Conservation (phyloP, 92 coral and sea anemone genomes). For the Paramuricea clavata region DNA sequence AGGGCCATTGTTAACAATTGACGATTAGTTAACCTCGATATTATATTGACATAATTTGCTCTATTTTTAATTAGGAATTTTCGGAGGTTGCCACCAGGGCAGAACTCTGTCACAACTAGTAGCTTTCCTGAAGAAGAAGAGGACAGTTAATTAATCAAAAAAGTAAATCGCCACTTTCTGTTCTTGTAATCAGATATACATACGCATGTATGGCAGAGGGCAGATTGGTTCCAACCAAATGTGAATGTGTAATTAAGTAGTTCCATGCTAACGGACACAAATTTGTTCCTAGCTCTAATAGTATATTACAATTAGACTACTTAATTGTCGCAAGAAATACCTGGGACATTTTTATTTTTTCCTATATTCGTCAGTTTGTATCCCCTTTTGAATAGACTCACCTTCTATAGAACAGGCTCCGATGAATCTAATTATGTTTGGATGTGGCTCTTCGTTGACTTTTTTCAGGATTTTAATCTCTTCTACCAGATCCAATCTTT, state of each 20-base stretch:
- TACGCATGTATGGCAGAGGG: too few relatives aligned
- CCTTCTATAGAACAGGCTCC: constrained; percentile 88
- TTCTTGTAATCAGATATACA: too few relatives aligned
- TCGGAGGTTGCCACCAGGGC: constrained; percentile 80
- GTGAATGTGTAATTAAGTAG: too few relatives aligned
- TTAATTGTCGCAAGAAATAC: too few relatives aligned
- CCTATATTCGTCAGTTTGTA: background rate
- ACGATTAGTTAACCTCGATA: constrained; percentile 81
- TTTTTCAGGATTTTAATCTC: constrained; percentile 79
- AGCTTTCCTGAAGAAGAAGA: constrained; percentile 69
- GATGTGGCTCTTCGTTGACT: constrained; percentile 75
- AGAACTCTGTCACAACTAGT: constrained; percentile 76
- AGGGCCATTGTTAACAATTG: constrained; percentile 78
- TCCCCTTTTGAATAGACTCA: background rate
- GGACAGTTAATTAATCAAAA: too few relatives aligned
- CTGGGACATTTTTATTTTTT: background rate
- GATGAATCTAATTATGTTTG: constrained; percentile 76
- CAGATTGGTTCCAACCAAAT: too few relatives aligned
- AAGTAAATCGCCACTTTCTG: too few relatives aligned
- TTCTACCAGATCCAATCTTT: constrained; percentile 68
- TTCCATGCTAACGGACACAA: too few relatives aligned
- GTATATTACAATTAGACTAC: too few relatives aligned
- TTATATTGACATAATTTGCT: constrained; percentile 67
- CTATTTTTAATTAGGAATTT: constrained; percentile 70
- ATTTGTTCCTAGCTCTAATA: too few relatives aligned